A percentile compares a stretch with the other conserved stretches of the same genome.
phyloP scores from a whole-genome alignment of 2,888 invertebrate genomes.

The Branchipolynoe longqiensis region DNA sequence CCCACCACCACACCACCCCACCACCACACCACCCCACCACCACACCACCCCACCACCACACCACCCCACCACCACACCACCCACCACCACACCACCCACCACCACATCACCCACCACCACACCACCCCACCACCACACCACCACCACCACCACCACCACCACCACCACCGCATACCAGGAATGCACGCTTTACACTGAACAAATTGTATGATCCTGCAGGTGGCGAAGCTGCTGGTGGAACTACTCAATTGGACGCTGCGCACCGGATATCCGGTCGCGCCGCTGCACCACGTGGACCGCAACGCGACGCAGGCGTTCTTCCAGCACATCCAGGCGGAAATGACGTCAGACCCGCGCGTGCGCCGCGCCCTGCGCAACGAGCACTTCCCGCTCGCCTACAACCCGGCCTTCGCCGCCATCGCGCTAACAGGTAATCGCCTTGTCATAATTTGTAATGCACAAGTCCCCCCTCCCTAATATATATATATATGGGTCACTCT shows the following conservation, averaged over 20 bases:
- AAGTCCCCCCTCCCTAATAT: too few relatives aligned
- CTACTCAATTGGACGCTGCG: slow-evolving; percentile 41
- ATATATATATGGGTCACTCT: too few relatives aligned
- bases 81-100: too few relatives aligned
- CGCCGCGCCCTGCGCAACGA: slow-evolving; percentile 10
- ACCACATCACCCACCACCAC: too few relatives aligned
- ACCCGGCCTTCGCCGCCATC: background rate
- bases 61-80: too few relatives aligned
- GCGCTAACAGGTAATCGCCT: slow-evolving; percentile 8
- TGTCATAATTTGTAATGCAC: background rate
- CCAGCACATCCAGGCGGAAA: slow-evolving; percentile 25
- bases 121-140: too few relatives aligned
- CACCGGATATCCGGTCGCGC: slow-evolving; percentile 32
- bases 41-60: too few relatives aligned
- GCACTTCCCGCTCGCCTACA: slow-evolving; percentile 29
- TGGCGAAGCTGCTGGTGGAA: slow-evolving; percentile 6
- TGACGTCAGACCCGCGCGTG: slow-evolving; percentile 52
- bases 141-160: too few relatives aligned
- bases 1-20: too few relatives aligned
- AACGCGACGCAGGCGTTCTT: slow-evolving; percentile 7
- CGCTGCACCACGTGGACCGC: background rate
- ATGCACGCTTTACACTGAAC: too few relatives aligned
- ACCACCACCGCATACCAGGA: too few relatives aligned
- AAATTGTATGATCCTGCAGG: background rate
- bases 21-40: too few relatives aligned